Evolutionary conservation across 2,888 invertebrate species (phyloP).

Genomic region (Lumbricus terrestris): DNA sequence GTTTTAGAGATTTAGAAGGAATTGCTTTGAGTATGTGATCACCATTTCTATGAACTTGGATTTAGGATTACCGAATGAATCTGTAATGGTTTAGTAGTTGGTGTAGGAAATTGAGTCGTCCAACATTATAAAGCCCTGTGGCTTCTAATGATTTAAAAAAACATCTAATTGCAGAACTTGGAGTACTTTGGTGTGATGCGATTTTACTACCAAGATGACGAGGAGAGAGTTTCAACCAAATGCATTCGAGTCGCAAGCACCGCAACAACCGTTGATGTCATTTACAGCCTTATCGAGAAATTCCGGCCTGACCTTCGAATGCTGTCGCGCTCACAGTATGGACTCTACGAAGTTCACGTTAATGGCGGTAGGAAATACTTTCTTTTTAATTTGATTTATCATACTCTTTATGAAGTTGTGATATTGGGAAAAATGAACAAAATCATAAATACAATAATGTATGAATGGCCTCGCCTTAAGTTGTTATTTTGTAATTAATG

Average conservation of each 20-base stretch:
- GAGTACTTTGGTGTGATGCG: constrained; percentile 99
- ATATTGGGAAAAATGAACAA: background rate
- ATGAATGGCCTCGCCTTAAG: background rate
- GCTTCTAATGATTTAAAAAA: too few species aligned
- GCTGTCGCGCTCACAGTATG: constrained; percentile 64
- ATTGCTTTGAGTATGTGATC: too few species aligned
- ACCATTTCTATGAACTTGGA: too few species aligned
- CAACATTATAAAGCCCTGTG: too few species aligned
- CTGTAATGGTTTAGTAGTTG: background rate
- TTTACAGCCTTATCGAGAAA: constrained; percentile 92
- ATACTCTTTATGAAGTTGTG: background rate
- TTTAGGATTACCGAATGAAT: background rate
- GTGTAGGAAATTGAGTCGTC: background rate
- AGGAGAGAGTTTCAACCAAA: constrained; percentile 94
- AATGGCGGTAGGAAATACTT: constrained; percentile 66
- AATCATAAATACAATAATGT: background rate
- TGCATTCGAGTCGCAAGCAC: constrained; percentile 96
- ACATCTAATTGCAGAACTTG: constrained; percentile 73
- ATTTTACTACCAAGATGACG: constrained; percentile 96
- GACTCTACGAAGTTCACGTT: constrained; percentile 71
- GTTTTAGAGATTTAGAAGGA: too few species aligned
- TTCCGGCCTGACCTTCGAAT: constrained; percentile 99
- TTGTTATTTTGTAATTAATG: background rate
- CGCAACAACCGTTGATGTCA: constrained; percentile 92
- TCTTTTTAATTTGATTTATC: background rate